Percentiles rank a stretch among this genome's conserved stretches.
Evolutionary conservation across 2,888 invertebrate species (phyloP).

Genomic region (Nudaria mundana): DNA sequence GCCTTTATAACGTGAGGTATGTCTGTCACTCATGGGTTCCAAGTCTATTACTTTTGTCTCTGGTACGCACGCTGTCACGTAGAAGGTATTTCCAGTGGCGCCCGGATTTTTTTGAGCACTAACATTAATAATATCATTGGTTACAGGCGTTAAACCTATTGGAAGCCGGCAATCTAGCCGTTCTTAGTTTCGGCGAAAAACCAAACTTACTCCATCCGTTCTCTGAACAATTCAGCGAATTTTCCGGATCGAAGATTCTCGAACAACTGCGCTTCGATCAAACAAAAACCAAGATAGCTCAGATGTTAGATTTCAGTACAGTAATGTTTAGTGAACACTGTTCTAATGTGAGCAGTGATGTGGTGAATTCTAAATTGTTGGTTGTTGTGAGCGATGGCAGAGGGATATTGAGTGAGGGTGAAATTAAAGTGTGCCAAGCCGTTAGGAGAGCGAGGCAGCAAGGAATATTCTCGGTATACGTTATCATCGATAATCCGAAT

Average conservation of each 20-base stretch:
- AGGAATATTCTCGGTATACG: constrained; percentile 96
- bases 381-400: constrained; percentile 97
- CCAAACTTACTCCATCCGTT: constrained; percentile 94
- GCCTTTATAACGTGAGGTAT: no score
- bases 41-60: no score
- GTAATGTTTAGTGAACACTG: constrained; percentile 76
- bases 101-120: no score
- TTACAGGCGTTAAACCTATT: constrained; percentile 91
- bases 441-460: constrained; percentile 90
- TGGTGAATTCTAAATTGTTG: constrained; percentile 89
- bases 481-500: constrained; percentile 96
- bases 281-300: constrained; percentile 92
- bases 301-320: constrained; percentile 89
- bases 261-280: constrained; percentile 94
- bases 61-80: no score
- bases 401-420: constrained; percentile 94
- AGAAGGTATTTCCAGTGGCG: no score
- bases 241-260: constrained; percentile 90
- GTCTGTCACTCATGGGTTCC: no score
- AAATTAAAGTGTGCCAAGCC: constrained; percentile 86
- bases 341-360: constrained; percentile 74
- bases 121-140: no score
- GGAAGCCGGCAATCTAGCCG: constrained; percentile 95
- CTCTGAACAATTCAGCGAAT: constrained; percentile 92
- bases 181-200: constrained; percentile 94